Percentiles rank a stretch among this genome's conserved stretches.
Conservation (phyloP, 2,797 vertebrate species). For the Petrocephalus schoutedeni region DNA sequence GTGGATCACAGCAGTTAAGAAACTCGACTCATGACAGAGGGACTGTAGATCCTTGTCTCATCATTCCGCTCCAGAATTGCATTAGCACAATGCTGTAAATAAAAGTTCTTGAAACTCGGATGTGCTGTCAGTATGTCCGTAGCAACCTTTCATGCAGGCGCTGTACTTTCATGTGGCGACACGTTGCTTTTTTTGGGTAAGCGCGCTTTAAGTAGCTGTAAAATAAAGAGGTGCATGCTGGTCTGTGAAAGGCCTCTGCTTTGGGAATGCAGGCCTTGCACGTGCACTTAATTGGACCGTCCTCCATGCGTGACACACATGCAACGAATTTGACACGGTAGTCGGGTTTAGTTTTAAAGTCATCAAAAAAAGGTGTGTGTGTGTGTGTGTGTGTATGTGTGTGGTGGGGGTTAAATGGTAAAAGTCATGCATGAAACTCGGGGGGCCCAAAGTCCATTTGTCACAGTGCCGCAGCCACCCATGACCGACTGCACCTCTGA, state of each 20-base stretch:
- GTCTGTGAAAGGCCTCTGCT: neutral
- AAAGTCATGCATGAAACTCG: neutral
- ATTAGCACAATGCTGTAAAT: neutral
- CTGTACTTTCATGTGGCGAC: neutral
- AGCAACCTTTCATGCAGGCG: neutral
- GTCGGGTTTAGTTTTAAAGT: neutral
- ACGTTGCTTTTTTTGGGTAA: neutral
- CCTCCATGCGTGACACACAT: neutral
- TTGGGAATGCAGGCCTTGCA: neutral
- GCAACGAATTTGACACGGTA: neutral
- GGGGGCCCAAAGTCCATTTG: slow-evolving; percentile 4
- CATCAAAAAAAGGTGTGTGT: neutral
- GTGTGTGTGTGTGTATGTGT: neutral
- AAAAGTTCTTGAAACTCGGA: neutral
- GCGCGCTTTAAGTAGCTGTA: neutral
- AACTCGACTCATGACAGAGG: neutral
- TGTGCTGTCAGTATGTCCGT: neutral
- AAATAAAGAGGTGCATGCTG: neutral
- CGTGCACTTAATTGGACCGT: neutral
- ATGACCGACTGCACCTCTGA: neutral
- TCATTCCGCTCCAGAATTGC: neutral
- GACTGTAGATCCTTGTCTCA: neutral
- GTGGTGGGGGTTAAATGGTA: neutral
- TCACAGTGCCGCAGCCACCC: neutral
- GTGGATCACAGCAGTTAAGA: neutral